Evolutionary conservation across 1,140 invertebrate species (phyloP).

Genomic region (Homalodisca vitripennis): DNA sequence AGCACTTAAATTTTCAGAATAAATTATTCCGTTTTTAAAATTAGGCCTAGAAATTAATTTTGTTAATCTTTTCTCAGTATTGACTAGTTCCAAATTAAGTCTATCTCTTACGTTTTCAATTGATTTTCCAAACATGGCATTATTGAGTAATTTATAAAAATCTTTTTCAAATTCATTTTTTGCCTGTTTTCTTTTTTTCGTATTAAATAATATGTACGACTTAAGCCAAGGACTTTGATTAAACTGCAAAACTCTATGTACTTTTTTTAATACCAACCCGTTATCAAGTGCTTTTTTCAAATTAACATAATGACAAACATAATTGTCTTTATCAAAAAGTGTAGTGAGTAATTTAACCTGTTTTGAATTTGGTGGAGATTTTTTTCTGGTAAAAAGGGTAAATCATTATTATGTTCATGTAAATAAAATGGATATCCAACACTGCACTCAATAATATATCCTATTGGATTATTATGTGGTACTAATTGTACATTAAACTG

Average conservation of each 20-base stretch:
- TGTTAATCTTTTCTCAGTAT: no score
- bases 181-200: no score
- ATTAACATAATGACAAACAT: constrained; percentile 53
- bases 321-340: constrained; percentile 47
- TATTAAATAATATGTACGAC: constrained; percentile 51
- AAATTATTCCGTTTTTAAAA: neutral
- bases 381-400: constrained; percentile 47
- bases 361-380: constrained; percentile 33
- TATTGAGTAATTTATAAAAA: no score
- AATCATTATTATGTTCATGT: constrained; percentile 46
- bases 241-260: constrained; percentile 52
- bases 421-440: constrained; percentile 39
- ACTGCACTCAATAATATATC: constrained; percentile 41
- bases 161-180: no score
- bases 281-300: no score
- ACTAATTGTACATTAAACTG: neutral
- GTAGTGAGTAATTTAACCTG: constrained; percentile 43
- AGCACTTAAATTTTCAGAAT: no score
- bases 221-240: no score
- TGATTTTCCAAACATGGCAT: no score
- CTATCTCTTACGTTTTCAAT: no score
- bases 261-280: constrained; percentile 50
- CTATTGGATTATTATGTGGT: neutral
- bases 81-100: no score
- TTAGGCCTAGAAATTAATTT: neutral